Conservation (phyloP, 1,140 invertebrate species). For the Drosophila sp. region DNA sequence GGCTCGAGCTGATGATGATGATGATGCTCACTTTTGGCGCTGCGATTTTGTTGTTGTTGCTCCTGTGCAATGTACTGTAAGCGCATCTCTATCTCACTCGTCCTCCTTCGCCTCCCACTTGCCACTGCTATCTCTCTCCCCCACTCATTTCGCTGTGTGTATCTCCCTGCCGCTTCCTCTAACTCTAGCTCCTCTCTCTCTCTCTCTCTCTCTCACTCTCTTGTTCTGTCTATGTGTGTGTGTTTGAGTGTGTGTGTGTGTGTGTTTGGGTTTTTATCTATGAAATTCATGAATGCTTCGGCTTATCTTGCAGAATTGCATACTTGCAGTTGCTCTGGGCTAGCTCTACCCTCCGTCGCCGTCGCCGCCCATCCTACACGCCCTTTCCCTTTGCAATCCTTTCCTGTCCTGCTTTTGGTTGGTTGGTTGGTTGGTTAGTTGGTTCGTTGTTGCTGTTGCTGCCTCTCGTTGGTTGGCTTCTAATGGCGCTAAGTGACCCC, state of each 20-base stretch:
- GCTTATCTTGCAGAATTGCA: conserved; percentile 80
- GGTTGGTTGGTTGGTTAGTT: conserved; percentile 25
- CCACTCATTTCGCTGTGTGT: conserved; percentile 30
- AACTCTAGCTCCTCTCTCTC: conserved; percentile 34
- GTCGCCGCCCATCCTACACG: conserved; percentile 1
- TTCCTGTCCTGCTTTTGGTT: conserved; percentile 16
- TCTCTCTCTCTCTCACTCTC: conserved; percentile 25
- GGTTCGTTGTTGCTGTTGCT: conserved; percentile 38
- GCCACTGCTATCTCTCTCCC: conserved; percentile 11
- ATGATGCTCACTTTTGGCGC: conserved; percentile 65
- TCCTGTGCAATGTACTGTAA: conserved; percentile 80
- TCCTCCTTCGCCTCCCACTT: conserved; percentile 25
- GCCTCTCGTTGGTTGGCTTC: conserved; percentile 61
- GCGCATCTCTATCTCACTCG: conserved; percentile 61
- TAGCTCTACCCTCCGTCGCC: background rate
- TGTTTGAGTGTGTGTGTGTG: conserved; percentile 38
- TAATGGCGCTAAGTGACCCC: conserved; percentile 77
- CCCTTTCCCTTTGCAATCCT: conserved; percentile 2
- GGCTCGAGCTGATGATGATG: conserved; percentile 44
- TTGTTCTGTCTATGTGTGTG: conserved; percentile 7
- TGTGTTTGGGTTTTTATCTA: conserved; percentile 72
- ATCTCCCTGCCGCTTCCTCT: conserved; percentile 34
- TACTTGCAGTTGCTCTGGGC: conserved; percentile 63
- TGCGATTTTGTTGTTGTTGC: conserved; percentile 58
- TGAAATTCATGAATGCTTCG: conserved; percentile 81